Percentiles rank a stretch among this genome's conserved stretches.
Evolutionary conservation across 2,797 vertebrate genomes (phyloP).

Genomic region (Bovichtus diacanthus): DNA sequence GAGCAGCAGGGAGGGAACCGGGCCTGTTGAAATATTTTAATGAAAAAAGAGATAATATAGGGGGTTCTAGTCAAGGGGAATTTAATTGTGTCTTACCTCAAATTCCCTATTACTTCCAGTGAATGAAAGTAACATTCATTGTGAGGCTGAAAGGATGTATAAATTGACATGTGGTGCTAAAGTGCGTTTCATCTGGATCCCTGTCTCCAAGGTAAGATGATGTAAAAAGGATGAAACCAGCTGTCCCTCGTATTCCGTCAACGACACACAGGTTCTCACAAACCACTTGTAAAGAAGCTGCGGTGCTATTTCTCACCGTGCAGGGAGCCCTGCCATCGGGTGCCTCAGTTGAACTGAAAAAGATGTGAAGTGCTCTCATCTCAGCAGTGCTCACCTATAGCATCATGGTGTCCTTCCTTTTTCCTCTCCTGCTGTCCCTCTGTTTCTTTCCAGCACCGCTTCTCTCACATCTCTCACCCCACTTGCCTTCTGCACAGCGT

Average conservation of each 20-base stretch:
- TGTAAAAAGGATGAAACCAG: slow-evolving; percentile 66
- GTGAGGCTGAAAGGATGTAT: slow-evolving; percentile 16
- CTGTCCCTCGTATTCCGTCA: slow-evolving; percentile 6
- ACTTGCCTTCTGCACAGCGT: not conserved
- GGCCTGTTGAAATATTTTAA: slow-evolving; percentile 54
- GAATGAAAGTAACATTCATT: slow-evolving; percentile 29
- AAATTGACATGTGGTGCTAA: slow-evolving; percentile 22
- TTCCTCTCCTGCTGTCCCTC: slow-evolving; percentile 13
- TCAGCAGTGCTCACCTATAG: slow-evolving; percentile 21
- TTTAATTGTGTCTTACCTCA: slow-evolving; percentile 40
- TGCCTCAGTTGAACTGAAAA: slow-evolving; percentile 24
- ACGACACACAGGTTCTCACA: slow-evolving; percentile 2
- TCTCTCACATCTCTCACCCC: slow-evolving; percentile 21
- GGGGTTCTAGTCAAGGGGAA: slow-evolving; percentile 8
- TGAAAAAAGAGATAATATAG: slow-evolving; percentile 46
- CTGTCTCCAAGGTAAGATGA: slow-evolving; percentile 52
- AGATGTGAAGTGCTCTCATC: slow-evolving; percentile 42
- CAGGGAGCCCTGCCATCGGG: slow-evolving; percentile 7
- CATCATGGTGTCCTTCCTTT: slow-evolving; percentile 38
- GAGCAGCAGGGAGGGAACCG: slow-evolving; percentile 36
- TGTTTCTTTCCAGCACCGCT: not conserved
- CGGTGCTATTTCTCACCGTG: slow-evolving; percentile 29
- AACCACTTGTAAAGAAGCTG: slow-evolving; percentile 29
- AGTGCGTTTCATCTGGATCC: slow-evolving; percentile 11
- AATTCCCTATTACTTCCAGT: slow-evolving; percentile 5